These are phyloP conservation scores for Acronicta aceris DNA, from an alignment of 2,888 invertebrate species.

Conservation along the genomic window DNA sequence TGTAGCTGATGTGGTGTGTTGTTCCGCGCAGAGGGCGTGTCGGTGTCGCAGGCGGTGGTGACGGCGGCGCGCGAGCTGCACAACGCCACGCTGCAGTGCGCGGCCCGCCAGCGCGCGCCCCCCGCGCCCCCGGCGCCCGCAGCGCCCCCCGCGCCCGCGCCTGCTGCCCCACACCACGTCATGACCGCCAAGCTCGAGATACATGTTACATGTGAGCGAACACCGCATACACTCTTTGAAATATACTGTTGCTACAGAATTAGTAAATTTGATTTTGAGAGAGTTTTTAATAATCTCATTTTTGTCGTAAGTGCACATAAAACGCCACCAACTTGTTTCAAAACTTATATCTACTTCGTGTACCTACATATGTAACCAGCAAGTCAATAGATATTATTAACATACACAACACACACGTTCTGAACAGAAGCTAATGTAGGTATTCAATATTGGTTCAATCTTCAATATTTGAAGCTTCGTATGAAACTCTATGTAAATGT, in stretches of 20 bases:
- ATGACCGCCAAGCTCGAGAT: constrained; percentile 79
- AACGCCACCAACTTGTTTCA: background rate
- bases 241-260: background rate
- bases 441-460: constrained; percentile 38
- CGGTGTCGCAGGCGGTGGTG: constrained; percentile 90
- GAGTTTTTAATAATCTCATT: too few species aligned
- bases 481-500: constrained; percentile 59
- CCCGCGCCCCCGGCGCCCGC: constrained; percentile 85
- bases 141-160: constrained; percentile 86
- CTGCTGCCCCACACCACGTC: constrained; percentile 81
- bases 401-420: constrained; percentile 2
- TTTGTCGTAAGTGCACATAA: too few species aligned
- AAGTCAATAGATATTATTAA: background rate
- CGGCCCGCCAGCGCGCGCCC: constrained; percentile 91
- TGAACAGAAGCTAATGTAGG: constrained; percentile 14
- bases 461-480: constrained; percentile 41
- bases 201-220: constrained; percentile 82
- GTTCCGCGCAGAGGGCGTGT: constrained; percentile 71
- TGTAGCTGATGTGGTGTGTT: too few species aligned
- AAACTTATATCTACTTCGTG: constrained; percentile 3
- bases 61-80: constrained; percentile 95
- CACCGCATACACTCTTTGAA: background rate
- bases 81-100: constrained; percentile 95
- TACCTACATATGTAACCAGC: background rate
- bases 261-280: too few species aligned